Base-by-base conservation (phyloP, 2,888 invertebrate species). In the Hybos culiciformis region DNA sequence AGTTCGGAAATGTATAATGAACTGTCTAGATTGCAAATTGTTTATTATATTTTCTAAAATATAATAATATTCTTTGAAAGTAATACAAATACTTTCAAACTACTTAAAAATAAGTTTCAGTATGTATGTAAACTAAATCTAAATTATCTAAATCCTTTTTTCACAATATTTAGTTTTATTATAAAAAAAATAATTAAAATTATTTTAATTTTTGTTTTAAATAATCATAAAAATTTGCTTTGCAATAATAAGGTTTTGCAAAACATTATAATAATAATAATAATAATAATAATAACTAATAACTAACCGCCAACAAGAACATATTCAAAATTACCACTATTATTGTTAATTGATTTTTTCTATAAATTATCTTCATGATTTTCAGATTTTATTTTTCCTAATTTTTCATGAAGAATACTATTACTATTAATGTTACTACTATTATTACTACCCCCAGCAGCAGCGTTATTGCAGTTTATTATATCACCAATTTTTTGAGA, bases 361-460 rank as follows among this genome's bases (percentile, higher is more conserved):
- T 66, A 66, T 66, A 63, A 66, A 51, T 62, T 61, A 50, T 66
- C 60, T 46, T 65, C 62, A 21, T n/a, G n/a, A n/a, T 46, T 51
- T 46, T 66, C 67, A 46, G 62, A 57, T 53, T 65, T 66, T 46
- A 65, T 63, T 54, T 61, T 59, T 36, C 60, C 65, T 53, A 63
- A 53, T 52, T 64, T 63, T 44, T 65, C 63, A 39, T 65, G 62
- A 46, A 60, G 46, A 49, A 61, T 62, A 45, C 59, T 21, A 31
- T 11, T 37, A 21, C 18, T 29, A 23, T 11, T 18, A 23, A n/a
- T 23, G 33, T 18, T 18, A 37, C 26, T 24, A 29, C 31, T 19
- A 37, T 15, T 31, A 21, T 18, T 38, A 26, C 38, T 24, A 20
- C 37, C 20, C 11, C 8, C 17, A 15, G 12, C 15, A 37, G 5